Evolutionary conservation across 2,797 vertebrate genomes (phyloP).

Genomic region (Oreonectes daqikongensis): DNA sequence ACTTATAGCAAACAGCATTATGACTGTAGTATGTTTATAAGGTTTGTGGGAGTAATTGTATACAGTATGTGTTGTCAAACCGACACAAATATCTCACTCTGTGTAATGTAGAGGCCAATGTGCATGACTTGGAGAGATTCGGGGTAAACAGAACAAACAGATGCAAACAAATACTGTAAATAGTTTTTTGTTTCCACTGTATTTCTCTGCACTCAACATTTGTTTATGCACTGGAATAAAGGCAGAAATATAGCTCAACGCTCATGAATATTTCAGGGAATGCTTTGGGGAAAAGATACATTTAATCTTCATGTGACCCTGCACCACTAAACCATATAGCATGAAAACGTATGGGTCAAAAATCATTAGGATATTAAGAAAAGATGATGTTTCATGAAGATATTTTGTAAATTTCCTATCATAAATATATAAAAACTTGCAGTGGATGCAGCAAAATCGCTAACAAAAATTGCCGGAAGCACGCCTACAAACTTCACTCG

Average conservation of each 20-base stretch:
- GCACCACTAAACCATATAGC: too few relatives aligned
- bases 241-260: background rate
- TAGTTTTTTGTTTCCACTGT: background rate
- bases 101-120: background rate
- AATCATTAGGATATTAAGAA: too few relatives aligned
- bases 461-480: too few relatives aligned
- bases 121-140: background rate
- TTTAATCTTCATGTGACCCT: background rate
- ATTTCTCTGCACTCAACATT: background rate
- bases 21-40: conserved; percentile 24
- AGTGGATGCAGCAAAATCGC: too few relatives aligned
- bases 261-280: background rate
- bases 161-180: background rate
- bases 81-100: background rate
- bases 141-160: background rate
- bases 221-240: background rate
- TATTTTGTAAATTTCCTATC: too few relatives aligned
- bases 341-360: too few relatives aligned
- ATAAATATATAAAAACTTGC: too few relatives aligned
- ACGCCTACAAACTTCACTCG: too few relatives aligned
- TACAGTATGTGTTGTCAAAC: background rate
- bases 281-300: background rate
- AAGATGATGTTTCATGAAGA: too few relatives aligned
- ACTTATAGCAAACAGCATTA: conserved; percentile 18
- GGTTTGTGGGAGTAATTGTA: background rate